Base-by-base conservation (phyloP, 2,113 vertebrate species). In the Macrotus californicus region DNA sequence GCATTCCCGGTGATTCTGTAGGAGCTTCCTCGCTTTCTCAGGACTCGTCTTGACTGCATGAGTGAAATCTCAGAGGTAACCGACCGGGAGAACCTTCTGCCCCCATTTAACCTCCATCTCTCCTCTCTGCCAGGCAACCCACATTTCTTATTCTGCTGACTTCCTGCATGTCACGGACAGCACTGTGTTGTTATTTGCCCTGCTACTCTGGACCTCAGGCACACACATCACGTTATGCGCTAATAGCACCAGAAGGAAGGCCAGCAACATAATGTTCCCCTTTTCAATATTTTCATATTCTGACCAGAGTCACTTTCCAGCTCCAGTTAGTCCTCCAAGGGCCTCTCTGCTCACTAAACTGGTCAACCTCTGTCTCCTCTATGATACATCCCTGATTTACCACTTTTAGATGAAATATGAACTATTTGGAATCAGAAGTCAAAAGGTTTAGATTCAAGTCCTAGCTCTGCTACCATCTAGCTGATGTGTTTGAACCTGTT, bases 371-470 rank as follows among this genome's bases (percentile, higher is more conserved):
- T 34, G 2, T 76, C n/a, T 88, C 52, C 19, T 93, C 46, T 96
- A 31, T 43, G 61, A 64, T 76, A 52, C 5, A 56, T 26, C n/a
- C 36, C 34, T 81, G 31, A 59, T 86, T 48, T 91, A 56, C 34
- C 39, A 22, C 15, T 69, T 91, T 50, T 5, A 29, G 29, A 64
- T 86, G 73, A 88, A 87, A 82, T 64, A 39, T 24, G 34, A 31
- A 59, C 73, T 76, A 31, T 73, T 93, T 89, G n/a, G 73, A 82
- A 83, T 89, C 39, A 94, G 73, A 94, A 97, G 75, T 90, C 43
- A 70, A 89, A 87, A 92, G 50, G 3, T 73, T 86, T 93, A 93
- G 34, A 80, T 70, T 94, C 56, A 87, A 61, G 13, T 95, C 93
- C 70, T 76, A 87, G 36, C 64, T 73, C 48, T 82, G 66, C 66